Evolutionary conservation across 2,113 vertebrate species (phyloP), one percentile per base, ranked within the genome.

Genomic region (Suncus etruscus): DNA sequence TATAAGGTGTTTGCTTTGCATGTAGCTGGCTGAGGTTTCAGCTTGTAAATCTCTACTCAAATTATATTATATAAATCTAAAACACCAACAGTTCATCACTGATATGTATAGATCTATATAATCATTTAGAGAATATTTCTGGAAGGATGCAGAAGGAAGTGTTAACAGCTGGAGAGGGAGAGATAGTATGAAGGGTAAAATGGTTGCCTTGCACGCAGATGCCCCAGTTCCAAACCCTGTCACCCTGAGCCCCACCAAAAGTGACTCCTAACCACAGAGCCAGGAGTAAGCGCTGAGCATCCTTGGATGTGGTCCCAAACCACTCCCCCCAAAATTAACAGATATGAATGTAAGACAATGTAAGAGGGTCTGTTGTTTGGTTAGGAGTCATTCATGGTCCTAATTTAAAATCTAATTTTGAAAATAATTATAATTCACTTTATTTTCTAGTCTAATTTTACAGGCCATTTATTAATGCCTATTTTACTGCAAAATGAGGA

Each of bases 381-480:
- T 31, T 88, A 15, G 47, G n/a, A 84, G 45, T 66, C 31, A 31
- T 87, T 84, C 66, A 76, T 12, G 51, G 8, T 83, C 68, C 29
- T 86, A 61, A 88, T 29, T 10, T 29, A 77, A 83, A 20, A 88
- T 63, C 87, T 91, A n/a, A 73, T 63, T 76, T 83, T 74, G 87
- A 39, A 9, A 84, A 76, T 92, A 75, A 87, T 68, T 61, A 22
- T 29, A 93, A 83, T 51, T 82, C 9, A 76, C 27, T 88, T 93
- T 47, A 85, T 90, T 90, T 94, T 89, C 25, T 75, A 69, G 5
- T 79, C 65, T 32, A 54, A 89, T 83, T 87, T 76, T 90, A 92
- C 90, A 94, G 11, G 14, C 2, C 51, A 66, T 29, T 93, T 94
- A 84, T 68, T 86, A 87, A n/a, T 72, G 10, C 25, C 83, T 84